Percentiles rank a stretch among this genome's conserved stretches.
phyloP scores from a whole-genome alignment of 2,797 vertebrate genomes.

The Pempheris klunzingeri region DNA sequence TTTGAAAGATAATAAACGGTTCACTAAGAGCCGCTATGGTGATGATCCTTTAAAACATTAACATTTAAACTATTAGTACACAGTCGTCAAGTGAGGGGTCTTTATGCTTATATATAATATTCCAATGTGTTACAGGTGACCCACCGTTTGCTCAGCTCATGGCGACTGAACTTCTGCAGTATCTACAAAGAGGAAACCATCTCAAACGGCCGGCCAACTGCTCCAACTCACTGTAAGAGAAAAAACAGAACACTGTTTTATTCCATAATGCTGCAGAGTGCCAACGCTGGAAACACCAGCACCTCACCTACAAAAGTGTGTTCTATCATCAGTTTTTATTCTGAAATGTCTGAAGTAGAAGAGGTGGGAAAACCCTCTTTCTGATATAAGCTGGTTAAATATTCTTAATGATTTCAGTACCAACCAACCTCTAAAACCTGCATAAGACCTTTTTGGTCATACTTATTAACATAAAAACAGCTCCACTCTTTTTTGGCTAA shows the following conservation, averaged over 20 bases:
- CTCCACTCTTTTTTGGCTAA: too few relatives aligned
- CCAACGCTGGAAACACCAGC: neutral
- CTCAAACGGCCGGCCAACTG: conserved; percentile 88
- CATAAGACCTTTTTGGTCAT: too few relatives aligned
- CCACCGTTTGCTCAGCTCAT: conserved; percentile 89
- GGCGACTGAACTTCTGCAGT: conserved; percentile 86
- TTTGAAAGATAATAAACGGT: neutral
- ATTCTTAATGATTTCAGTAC: neutral
- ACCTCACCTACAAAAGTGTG: neutral
- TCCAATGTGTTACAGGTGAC: conserved; percentile 83
- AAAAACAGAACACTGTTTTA: neutral
- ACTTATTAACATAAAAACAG: neutral
- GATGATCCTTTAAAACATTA: neutral
- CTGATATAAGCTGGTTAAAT: neutral
- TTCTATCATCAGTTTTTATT: too few relatives aligned
- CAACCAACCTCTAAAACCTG: neutral
- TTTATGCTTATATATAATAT: neutral
- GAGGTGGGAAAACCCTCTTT: neutral
- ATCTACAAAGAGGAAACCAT: conserved; percentile 88
- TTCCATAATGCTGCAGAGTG: neutral
- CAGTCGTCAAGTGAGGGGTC: neutral
- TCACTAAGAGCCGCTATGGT: neutral
- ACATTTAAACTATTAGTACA: neutral
- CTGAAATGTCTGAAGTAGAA: neutral
- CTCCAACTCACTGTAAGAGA: conserved; percentile 87